Conservation (phyloP, 2,797 vertebrate genomes). For the Chelonia mydas region DNA sequence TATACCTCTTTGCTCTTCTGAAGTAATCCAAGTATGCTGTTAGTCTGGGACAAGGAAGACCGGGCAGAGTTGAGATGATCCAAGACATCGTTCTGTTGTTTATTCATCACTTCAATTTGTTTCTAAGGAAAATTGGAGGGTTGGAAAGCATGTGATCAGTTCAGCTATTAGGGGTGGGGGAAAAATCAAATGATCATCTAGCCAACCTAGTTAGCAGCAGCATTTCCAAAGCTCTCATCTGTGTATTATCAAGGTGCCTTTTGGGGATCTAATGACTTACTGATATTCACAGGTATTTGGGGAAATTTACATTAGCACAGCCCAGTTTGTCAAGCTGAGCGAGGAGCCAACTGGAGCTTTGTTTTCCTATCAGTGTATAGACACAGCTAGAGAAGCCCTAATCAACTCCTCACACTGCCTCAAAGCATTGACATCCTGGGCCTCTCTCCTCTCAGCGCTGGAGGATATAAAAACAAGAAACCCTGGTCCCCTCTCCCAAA, state of each 20-base stretch:
- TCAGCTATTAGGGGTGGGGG: not conserved
- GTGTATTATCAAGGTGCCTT: not conserved
- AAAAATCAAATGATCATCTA: not conserved
- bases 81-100: constrained; percentile 81
- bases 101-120: constrained; percentile 80
- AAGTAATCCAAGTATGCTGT: constrained; percentile 80
- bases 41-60: constrained; percentile 84
- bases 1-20: constrained; percentile 88
- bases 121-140: constrained; percentile 80
- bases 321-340: not conserved
- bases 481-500: not conserved
- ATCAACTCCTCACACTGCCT: not conserved
- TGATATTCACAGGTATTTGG: not conserved
- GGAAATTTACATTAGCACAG: not conserved
- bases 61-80: constrained; percentile 82
- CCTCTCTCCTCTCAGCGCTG: not conserved
- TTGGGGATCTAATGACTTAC: not conserved
- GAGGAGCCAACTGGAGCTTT: not conserved
- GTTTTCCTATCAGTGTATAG: not conserved
- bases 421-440: not conserved
- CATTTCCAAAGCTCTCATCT: not conserved
- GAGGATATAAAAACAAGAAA: not conserved
- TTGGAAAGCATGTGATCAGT: not conserved
- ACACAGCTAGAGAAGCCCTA: fast-evolving
- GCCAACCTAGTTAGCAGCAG: not conserved